phyloP scores from a whole-genome alignment of 2,113 vertebrate species.

The Cervus canadensis region DNA sequence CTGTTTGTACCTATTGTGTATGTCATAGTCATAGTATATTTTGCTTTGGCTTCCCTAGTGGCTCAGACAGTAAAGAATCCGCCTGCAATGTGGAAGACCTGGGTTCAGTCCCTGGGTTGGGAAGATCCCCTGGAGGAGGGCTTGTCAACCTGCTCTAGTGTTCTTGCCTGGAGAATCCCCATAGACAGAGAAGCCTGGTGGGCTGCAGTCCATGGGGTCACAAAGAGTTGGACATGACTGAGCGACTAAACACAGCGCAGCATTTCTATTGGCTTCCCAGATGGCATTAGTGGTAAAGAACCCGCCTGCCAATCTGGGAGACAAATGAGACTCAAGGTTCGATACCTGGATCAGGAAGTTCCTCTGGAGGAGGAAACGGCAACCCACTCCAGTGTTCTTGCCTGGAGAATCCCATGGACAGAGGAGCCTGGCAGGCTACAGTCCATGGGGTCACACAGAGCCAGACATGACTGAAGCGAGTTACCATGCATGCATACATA shows the following conservation, averaged over 20 bases:
- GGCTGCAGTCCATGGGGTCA: not conserved
- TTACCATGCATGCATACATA: not conserved
- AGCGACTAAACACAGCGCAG: not conserved
- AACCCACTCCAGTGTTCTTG: not conserved
- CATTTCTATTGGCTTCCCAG: not conserved
- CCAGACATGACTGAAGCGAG: not conserved
- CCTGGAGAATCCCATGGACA: not conserved
- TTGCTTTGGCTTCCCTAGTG: not conserved
- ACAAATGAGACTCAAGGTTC: not conserved
- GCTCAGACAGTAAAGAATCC: not conserved
- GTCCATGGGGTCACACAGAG: not conserved
- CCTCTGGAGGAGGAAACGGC: not conserved
- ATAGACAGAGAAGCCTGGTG: not conserved
- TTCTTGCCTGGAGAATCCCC: not conserved
- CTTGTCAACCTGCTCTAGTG: not conserved
- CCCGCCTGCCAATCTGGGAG: not conserved
- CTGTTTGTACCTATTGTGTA: not conserved
- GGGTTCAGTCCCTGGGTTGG: not conserved
- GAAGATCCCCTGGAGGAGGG: not conserved
- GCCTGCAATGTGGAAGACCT: not conserved
- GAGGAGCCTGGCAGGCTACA: not conserved
- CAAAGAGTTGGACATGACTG: not conserved
- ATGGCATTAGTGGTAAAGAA: not conserved
- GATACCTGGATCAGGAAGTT: not conserved
- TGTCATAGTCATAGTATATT: not conserved